Evolutionary conservation across 2,888 invertebrate genomes (phyloP), one percentile per base, ranked within the genome.

Genomic region (Melanchra persicariae): DNA sequence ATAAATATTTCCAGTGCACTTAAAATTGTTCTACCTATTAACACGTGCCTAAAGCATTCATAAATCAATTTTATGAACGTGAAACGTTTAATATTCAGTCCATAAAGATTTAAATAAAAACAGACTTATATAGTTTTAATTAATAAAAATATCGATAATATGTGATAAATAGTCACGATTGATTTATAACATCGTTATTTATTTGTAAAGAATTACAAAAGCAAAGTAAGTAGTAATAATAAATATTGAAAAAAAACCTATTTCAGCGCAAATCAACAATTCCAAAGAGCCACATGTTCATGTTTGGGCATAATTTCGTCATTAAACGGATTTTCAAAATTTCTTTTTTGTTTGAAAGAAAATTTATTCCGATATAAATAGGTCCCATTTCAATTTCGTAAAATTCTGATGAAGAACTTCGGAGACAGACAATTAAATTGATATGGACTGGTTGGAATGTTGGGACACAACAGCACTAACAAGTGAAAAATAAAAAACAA

Each of bases 1-100:
- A 45, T 24, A 26, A 37, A 40, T 70, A 1, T 37, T 37, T 24
- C 3, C 12, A 54, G 26, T 74, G 65, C 24, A 34, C 12, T 34
- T 63, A 67, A n/a, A 17, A 52, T 70, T 37, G 24, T 51, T 51
- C 7, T 12, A 43, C 43, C 24, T 37, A 75, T 65, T 51, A 65
- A 45, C 76, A 66, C 34, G 67, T 52, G 43, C 10, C n/a, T 22
- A 10, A 34, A 51, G 10, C 34, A 34, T 37, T 22, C 66, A 71
- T 76, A 66, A 76, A 76, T 76, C 15, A 47, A 17, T 40, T 43
- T 75, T 45, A 52, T 26, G 19, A 51, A 24, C n/a, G 15, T 74
- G 30, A 17, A n/a, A 52, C 19, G 24, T 51, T 60, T n/a, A 17
- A 51, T 51, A 51, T 17, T 37, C 34, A 61, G 1, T 43, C 24